Percentiles rank a stretch among this genome's conserved stretches.
These are phyloP conservation scores for Cataglyphis rosenhaueri DNA, from an alignment of 2,888 invertebrate species.

Conservation along the genomic window DNA sequence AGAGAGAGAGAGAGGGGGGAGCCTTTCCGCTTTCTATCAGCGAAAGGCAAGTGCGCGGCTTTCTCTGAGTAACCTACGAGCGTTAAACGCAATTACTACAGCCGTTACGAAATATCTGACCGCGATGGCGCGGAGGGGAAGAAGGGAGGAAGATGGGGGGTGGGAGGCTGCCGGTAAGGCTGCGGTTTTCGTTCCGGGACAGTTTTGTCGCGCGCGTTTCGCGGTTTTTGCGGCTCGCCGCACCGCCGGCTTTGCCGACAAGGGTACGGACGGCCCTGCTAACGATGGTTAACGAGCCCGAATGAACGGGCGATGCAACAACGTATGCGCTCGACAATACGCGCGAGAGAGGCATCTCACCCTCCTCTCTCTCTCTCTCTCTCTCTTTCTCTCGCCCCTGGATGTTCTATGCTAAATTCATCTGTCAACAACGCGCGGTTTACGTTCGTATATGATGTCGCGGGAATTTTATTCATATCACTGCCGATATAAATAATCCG, in stretches of 20 bases:
- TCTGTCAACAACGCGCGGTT: constrained; percentile 36
- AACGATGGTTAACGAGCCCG: constrained; percentile 77
- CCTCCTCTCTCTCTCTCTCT: background rate
- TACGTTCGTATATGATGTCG: background rate
- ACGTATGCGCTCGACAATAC: background rate
- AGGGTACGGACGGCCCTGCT: constrained; percentile 71
- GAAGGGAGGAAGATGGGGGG: too few species aligned
- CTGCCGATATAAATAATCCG: background rate
- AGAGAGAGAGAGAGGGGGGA: background rate
- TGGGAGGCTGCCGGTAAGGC: background rate
- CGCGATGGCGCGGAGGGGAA: background rate
- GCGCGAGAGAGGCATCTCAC: constrained; percentile 6
- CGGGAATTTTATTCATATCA: constrained; percentile 14
- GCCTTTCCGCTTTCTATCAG: background rate
- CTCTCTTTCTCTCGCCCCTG: too few species aligned
- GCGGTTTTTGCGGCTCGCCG: constrained; percentile 74
- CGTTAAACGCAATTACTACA: constrained; percentile 36
- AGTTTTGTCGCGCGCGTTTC: constrained; percentile 66
- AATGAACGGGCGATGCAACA: constrained; percentile 66
- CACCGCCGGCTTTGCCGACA: constrained; percentile 74
- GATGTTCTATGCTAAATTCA: constrained; percentile 19
- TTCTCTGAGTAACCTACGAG: constrained; percentile 16
- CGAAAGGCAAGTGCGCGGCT: background rate
- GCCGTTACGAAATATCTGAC: constrained; percentile 17
- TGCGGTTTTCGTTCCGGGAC: constrained; percentile 54